Conservation (phyloP, 2,797 vertebrate species). For the Artibeus lituratus region DNA sequence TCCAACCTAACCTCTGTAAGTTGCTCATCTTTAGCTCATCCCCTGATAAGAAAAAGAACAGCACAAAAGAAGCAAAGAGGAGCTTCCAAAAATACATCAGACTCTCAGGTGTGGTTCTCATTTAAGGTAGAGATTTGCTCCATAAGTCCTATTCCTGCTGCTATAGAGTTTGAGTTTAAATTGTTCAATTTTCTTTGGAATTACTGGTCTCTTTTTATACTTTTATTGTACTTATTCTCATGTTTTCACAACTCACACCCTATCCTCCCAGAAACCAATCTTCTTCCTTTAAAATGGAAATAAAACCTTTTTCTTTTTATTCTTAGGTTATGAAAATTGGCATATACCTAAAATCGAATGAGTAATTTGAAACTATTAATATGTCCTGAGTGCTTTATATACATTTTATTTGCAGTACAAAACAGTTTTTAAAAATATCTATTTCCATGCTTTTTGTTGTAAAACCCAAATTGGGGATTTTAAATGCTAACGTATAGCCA, state of each 20-base stretch:
- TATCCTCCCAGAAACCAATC: neutral
- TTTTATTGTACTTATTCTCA: neutral
- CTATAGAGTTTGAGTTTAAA: constrained; percentile 22
- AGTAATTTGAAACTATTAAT: neutral
- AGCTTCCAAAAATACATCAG: neutral
- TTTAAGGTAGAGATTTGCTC: constrained; percentile 29
- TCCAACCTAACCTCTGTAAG: constrained; percentile 50
- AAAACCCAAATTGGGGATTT: neutral
- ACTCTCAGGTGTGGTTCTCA: neutral
- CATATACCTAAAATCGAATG: neutral
- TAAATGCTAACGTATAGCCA: neutral
- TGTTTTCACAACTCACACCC: neutral
- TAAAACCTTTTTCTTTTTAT: neutral
- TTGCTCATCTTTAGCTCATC: constrained; percentile 31
- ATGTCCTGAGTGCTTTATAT: neutral
- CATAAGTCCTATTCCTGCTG: constrained; percentile 32
- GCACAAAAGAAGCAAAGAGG: constrained; percentile 28
- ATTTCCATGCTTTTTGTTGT: neutral
- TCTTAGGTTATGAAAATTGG: neutral
- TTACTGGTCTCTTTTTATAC: neutral
- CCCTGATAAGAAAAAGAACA: constrained; percentile 38
- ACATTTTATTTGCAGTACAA: neutral
- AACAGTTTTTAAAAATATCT: neutral
- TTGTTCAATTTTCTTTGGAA: constrained; percentile 35
- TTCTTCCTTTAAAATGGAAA: constrained; percentile 18